A percentile compares a stretch with the other conserved stretches of the same genome.
These are phyloP conservation scores for Colletes collaris DNA, from an alignment of 2,888 invertebrate genomes.

Conservation along the genomic window DNA sequence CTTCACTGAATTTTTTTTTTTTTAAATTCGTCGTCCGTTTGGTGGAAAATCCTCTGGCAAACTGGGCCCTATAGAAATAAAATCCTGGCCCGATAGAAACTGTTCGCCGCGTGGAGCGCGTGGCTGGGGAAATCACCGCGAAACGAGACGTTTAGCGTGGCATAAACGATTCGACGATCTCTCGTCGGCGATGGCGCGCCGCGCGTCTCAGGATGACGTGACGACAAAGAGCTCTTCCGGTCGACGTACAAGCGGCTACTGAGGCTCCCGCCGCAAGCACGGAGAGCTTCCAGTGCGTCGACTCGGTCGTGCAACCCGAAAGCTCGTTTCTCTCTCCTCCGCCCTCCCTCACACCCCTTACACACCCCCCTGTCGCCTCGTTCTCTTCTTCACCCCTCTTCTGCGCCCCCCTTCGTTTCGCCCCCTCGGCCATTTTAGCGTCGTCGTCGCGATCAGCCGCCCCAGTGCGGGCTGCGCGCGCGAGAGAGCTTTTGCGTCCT, in stretches of 20 bases:
- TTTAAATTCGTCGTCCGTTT: neutral
- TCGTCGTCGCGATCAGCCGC: conserved; percentile 73
- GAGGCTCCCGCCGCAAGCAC: conserved; percentile 82
- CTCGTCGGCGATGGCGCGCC: conserved; percentile 57
- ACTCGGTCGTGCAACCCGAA: conserved; percentile 77
- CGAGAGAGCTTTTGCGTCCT: conserved; percentile 70
- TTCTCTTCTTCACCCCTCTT: conserved; percentile 47
- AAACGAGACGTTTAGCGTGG: conserved; percentile 12
- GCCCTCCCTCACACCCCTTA: conserved; percentile 44
- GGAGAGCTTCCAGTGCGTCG: conserved; percentile 82
- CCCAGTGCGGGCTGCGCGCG: conserved; percentile 73
- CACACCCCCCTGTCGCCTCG: conserved; percentile 46
- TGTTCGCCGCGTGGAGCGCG: neutral
- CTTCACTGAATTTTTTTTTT: conserved; percentile 30
- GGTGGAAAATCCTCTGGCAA: too few species aligned
- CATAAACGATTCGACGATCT: conserved; percentile 41
- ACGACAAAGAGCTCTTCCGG: conserved; percentile 72
- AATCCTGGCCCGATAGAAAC: too few species aligned
- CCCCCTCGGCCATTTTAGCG: conserved; percentile 77
- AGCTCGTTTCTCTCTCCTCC: conserved; percentile 64
- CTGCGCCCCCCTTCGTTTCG: conserved; percentile 24
- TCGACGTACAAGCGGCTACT: conserved; percentile 82
- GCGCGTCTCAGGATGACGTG: conserved; percentile 53
- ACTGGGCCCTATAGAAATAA: too few species aligned
- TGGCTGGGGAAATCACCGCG: neutral